Evolutionary conservation across 2,797 vertebrate genomes (phyloP).

Genomic region (Falco peregrinus): DNA sequence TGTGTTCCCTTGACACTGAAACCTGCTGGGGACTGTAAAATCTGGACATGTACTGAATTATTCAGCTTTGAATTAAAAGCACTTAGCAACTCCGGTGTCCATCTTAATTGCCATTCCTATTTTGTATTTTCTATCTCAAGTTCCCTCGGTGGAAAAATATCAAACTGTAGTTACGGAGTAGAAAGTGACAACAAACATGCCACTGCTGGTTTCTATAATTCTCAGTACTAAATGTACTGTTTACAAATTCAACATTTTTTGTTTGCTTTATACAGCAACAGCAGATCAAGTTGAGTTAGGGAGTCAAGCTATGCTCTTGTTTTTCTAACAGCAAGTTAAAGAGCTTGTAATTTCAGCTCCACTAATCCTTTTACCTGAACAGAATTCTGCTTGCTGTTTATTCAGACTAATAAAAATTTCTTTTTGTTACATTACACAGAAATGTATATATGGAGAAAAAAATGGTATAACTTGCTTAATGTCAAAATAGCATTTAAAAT

Average conservation of each 20-base stretch:
- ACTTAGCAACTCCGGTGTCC: not conserved
- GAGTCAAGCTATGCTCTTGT: not conserved
- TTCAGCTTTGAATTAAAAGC: not conserved
- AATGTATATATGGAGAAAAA: not conserved
- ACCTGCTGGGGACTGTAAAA: not conserved
- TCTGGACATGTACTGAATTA: not conserved
- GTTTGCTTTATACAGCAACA: not conserved
- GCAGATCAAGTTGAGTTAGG: not conserved
- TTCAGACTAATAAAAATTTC: not conserved
- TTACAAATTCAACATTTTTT: slow-evolving; percentile 11
- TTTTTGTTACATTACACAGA: not conserved
- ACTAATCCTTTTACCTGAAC: not conserved
- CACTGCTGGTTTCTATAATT: not conserved
- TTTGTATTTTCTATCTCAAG: not conserved
- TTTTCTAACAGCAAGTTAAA: slow-evolving; percentile 24
- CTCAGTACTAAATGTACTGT: not conserved
- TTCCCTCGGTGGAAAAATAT: not conserved
- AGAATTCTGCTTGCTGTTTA: slow-evolving; percentile 17
- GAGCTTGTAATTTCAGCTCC: slow-evolving; percentile 12
- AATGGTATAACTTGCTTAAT: not conserved
- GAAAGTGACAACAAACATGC: not conserved
- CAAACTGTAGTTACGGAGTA: not conserved
- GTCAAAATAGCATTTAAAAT: not conserved
- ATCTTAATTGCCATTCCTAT: not conserved
- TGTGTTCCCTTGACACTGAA: not conserved